Base-by-base conservation (phyloP, 2,113 vertebrate genomes). In the Lamprologus sp. region DNA sequence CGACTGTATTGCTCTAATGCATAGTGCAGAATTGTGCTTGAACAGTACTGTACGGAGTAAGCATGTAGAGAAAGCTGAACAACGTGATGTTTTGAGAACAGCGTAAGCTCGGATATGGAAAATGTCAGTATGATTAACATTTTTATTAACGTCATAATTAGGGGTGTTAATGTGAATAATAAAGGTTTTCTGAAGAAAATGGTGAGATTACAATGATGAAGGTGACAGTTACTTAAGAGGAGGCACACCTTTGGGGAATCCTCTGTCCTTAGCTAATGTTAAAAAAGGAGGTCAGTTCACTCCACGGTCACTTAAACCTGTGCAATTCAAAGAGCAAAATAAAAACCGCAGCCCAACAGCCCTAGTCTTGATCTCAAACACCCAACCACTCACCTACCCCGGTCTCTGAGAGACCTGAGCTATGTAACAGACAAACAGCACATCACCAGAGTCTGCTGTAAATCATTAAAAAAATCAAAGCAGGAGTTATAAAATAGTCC, bases 291-390 rank as follows among this genome's bases (percentile, higher is more conserved):
- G 79, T 92, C 90, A 86, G 49, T 84, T 91, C 88, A 91, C 91
- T 88, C 73, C 84, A 83, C 42, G 47, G 86, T 89, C 87, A 88
- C 77, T 85, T 92, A 86, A 91, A 93, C 83, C 65, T 90, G 92
- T 93, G 87, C 89, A 94, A 95, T 94, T 92, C 60, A 94, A 96
- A 94, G 84, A 90, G 93, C 94, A 95, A 91, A 92, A 42, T 14
- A 47, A 95, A 90, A 89, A 87, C 58, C 68, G 26, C 83, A 93
- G 95, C 90, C 95, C 95, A 89, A 79, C 55, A 92, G 86, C 58
- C 81, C 90, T 85, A 90, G 55, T 91, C 70, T 85, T 87, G 63
- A 88, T 79, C 81, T 84, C 83, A 87, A 33, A 79, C 49, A 17
- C 63, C 53, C 87, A 55, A 47, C 49, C 77, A 86, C 63, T 82